phyloP scores from a whole-genome alignment of 2,113 vertebrate species.

The Forbesichthys papilliferus region DNA sequence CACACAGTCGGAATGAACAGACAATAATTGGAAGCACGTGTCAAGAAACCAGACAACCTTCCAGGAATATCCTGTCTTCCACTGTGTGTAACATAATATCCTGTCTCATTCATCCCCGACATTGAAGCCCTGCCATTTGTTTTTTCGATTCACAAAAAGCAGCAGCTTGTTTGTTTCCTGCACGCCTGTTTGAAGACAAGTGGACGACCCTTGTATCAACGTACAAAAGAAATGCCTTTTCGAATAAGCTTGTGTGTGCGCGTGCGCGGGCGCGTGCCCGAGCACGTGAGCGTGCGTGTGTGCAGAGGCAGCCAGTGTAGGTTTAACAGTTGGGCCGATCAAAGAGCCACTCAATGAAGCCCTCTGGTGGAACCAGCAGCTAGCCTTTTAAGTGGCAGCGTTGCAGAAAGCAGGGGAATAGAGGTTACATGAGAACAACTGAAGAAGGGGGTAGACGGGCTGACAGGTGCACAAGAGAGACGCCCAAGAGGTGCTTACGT shows the following conservation, averaged over 20 bases:
- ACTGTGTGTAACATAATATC: conserved; percentile 10
- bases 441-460: neutral
- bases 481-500: neutral
- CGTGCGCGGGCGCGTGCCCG: too few relatives aligned
- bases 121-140: conserved; percentile 7
- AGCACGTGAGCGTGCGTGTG: neutral
- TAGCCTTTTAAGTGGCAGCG: neutral
- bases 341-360: neutral
- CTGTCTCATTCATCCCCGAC: conserved; percentile 9
- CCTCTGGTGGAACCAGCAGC: neutral
- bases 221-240: conserved; percentile 33
- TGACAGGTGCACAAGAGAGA: neutral
- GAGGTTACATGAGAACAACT: neutral
- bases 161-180: conserved; percentile 27
- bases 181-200: conserved; percentile 29
- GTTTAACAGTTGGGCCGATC: neutral
- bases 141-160: conserved; percentile 49
- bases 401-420: neutral
- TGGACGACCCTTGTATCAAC: conserved; percentile 27
- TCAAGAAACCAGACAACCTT: neutral
- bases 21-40: conserved; percentile 7
- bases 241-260: conserved; percentile 1
- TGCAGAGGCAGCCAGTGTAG: neutral
- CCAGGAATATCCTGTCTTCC: conserved; percentile 6
- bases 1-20: conserved; percentile 7